These are phyloP conservation scores for Tiliqua scincoides DNA, from an alignment of 2,113 vertebrate species.

Conservation along the genomic window DNA sequence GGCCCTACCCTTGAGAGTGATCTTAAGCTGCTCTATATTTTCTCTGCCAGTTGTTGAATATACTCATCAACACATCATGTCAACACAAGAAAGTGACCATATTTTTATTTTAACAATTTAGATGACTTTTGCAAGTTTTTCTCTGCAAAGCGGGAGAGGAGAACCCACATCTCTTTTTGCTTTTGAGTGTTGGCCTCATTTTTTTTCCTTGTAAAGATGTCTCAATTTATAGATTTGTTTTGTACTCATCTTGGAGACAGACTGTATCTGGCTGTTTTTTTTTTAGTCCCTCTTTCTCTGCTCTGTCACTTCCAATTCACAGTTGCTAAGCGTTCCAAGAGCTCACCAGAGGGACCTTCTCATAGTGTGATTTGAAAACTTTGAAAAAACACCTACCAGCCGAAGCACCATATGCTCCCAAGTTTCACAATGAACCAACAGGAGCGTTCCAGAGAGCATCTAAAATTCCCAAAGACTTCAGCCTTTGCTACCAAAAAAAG, in stretches of 20 bases:
- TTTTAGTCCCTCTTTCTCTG: slow-evolving; percentile 70
- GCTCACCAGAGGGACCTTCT: slow-evolving; percentile 81
- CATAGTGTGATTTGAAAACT: slow-evolving; percentile 83
- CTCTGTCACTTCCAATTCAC: slow-evolving; percentile 81
- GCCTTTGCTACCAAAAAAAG: slow-evolving; percentile 73
- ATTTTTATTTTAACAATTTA: slow-evolving; percentile 68
- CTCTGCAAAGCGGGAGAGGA: neutral
- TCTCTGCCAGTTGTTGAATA: slow-evolving; percentile 52
- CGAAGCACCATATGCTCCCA: slow-evolving; percentile 80
- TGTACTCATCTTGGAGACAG: slow-evolving; percentile 60
- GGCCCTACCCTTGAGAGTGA: slow-evolving; percentile 30
- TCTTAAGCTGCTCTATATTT: neutral
- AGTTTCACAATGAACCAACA: slow-evolving; percentile 79
- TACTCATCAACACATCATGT: slow-evolving; percentile 6
- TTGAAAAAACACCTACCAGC: slow-evolving; percentile 85
- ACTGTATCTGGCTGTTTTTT: slow-evolving; percentile 29
- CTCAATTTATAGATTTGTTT: slow-evolving; percentile 63
- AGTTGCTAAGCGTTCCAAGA: slow-evolving; percentile 80
- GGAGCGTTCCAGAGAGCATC: slow-evolving; percentile 77
- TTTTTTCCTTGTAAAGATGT: slow-evolving; percentile 38
- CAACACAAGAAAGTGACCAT: slow-evolving; percentile 47
- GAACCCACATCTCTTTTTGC: slow-evolving; percentile 2
- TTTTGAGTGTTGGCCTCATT: slow-evolving; percentile 41
- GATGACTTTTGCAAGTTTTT: slow-evolving; percentile 48
- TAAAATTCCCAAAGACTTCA: slow-evolving; percentile 80